Base-by-base conservation (phyloP, 1,140 invertebrate genomes). In the Eurosta solidaginis region DNA sequence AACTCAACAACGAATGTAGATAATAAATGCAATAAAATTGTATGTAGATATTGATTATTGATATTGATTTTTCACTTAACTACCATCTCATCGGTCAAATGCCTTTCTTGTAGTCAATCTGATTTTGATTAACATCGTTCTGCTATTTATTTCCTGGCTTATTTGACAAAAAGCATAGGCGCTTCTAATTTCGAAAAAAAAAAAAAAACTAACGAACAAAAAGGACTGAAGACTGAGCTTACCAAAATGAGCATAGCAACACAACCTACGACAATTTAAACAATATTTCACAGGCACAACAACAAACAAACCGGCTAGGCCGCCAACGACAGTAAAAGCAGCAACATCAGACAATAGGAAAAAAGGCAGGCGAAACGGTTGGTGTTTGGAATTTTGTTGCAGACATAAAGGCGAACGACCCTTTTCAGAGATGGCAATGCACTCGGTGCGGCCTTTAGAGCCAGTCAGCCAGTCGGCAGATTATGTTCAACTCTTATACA, bases 331-430 rank as follows among this genome's bases (percentile, higher is more conserved):
- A 77, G 74, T 49, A 76, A 77, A 78, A 77, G 79, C 75, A 79
- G 79, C 50, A 74, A 78, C 9, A 29, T 59, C 47, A 44, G 79
- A 80, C 78, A 83, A 81, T 78, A 80, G 80, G 81, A 82, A 84
- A 79, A 80, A 59, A 50, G 14, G 74, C 22, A 40, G 20, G 17
- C 6, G 63, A 36, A 40, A 27, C 12, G 7, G 27, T 29, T 27
- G 27, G 25, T 22, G 74, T 22, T 20, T 17, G 44, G 42, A 3
- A 9, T 5, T 9, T 47, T 50, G 36, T 83, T 84, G 84, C 84
- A 83, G 85, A 83, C 80, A 83, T 84, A 85, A 85, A 85, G 84
- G 84, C 84, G 84, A 85, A 85, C 83, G 84, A 85, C 83, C 84
- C 82, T 85, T 85, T 83, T 85, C 82, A 84, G 82, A 78, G 82